Evolutionary conservation across 2,888 invertebrate species (phyloP), one percentile per base, ranked within the genome.

Genomic region (Aspidiotus rigidus): DNA sequence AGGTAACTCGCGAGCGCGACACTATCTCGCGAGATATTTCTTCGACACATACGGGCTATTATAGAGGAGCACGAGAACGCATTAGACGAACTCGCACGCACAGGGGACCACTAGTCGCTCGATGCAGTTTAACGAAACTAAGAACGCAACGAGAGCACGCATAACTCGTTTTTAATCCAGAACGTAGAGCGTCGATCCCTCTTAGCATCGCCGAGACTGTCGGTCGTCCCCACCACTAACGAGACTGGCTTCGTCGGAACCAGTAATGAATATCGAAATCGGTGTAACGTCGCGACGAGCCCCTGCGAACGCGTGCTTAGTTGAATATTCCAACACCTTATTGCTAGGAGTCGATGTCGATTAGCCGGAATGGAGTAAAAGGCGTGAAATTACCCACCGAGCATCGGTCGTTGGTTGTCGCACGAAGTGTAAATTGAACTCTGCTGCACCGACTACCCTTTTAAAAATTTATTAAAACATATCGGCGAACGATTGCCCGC

Each of bases 321-420:
- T 16, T 16, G 7, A 64, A 53, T 55, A 54, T 55, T 64, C 55
- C 13, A 55, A 64, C 64, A 64, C 64, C 54, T 28, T 63, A 53
- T 8, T 44, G n/a, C 57, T 7, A 57, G 15, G n/a, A 57, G 53
- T 15, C 49, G n/a, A n/a, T 49, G 49, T 13, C 49, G 49, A 49
- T 49, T 49, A 49, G 13, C 49, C 49, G 49, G 49, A 49, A 11
- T 49, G 49, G 57, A n/a, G 15, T 57, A 10, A 57, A 16, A n/a
- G 57, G 57, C 57, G 57, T 17, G 57, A 57, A 57, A 17, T 49
- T 49, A 49, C 57, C 17, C 57, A 16, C 57, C 17, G 57, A 16
- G 57, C 11, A 57, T 57, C 16, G n/a, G 49, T 49, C 49, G 49
- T 49, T 49, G 10, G 49, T 49, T 49, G 49, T n/a, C 11, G 11